These are phyloP conservation scores for Drosophila helvetica DNA, from an alignment of 2,888 invertebrate species.

Conservation along the genomic window DNA sequence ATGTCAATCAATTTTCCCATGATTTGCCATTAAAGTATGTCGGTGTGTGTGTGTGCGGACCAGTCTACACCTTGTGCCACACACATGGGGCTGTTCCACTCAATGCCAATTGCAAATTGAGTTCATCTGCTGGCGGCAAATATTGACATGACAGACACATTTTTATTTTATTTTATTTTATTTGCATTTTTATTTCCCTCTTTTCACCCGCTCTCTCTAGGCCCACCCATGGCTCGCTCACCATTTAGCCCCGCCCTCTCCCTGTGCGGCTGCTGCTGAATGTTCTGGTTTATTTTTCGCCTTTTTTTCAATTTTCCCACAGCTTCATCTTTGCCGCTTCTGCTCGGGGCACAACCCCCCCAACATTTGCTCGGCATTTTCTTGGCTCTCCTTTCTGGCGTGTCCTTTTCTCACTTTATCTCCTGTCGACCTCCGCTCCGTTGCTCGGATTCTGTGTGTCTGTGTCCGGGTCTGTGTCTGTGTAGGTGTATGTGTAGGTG, in stretches of 20 bases:
- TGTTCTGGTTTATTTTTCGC: conserved; percentile 24
- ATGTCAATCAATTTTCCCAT: conserved; percentile 82
- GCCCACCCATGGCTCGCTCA: conserved; percentile 10
- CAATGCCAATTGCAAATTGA: conserved; percentile 78
- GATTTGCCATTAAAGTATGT: conserved; percentile 76
- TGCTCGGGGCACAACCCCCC: conserved; percentile 35
- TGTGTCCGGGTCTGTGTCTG: conserved; percentile 2
- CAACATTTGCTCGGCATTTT: conserved; percentile 56
- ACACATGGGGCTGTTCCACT: conserved; percentile 56
- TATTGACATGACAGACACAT: conserved; percentile 81
- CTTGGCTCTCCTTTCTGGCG: conserved; percentile 45
- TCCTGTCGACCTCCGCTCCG: conserved; percentile 5
- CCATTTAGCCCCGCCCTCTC: neutral
- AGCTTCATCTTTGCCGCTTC: conserved; percentile 50
- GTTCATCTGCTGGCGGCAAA: conserved; percentile 81
- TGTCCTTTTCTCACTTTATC: conserved; percentile 31
- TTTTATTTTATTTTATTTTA: conserved; percentile 80
- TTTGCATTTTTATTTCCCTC: conserved; percentile 76
- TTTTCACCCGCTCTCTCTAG: conserved; percentile 38
- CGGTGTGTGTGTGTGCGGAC: conserved; percentile 16
- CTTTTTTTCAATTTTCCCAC: conserved; percentile 44
- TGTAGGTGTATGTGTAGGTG: conserved; percentile 46
- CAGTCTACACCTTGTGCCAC: conserved; percentile 41
- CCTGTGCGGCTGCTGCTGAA: neutral
- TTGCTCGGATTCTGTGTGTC: conserved; percentile 14